Evolutionary conservation across 2,797 vertebrate species (phyloP), one percentile per base, ranked within the genome.

Genomic region (Ispidina picta): DNA sequence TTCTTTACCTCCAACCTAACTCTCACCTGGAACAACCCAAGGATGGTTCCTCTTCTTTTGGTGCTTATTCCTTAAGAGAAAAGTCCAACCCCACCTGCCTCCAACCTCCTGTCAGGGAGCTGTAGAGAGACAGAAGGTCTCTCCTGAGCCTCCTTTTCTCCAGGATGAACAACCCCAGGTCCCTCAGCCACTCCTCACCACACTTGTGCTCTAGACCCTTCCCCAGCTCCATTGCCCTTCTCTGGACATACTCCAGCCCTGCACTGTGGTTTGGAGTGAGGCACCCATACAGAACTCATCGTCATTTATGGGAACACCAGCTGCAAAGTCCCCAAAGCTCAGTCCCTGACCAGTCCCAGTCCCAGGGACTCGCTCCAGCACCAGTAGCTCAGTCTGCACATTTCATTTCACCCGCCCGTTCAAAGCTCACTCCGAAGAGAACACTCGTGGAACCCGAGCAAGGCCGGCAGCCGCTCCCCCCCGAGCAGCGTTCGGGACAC

Each of bases 381-480:
- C 20, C 22, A 8, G 1, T 5, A 5, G 22, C 5, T 6, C 21
- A 15, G 39, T 26, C 63, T 49, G 3, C 33, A 22, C 1, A 15
- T 9, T 6, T 6, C 35, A 0, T 15, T 3, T 1, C 51, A 1
- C 3, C 51, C 4, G 46, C 54, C 46, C 2, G 25, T 0, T 23
- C 55, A 2, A 6, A 6, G 49, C 77, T 19, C 62, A 5, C 3
- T 16, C 49, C 2, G 2, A 23, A 12, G 8, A 8, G 21, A 8
- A 4, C 19, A 1, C 2, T 2, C 28, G 63, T 9, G 6, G 6
- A 3, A 6, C 15, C 18, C 4, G 3, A 2, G 31, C 2, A 8
- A 20, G 23, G 23, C 14, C 23, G 48, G 48, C 23, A 17, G 48
- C 48, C 48, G 48, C 46, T 48, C 22, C 46, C 22, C 7, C 11